phyloP scores from a whole-genome alignment of 2,797 vertebrate genomes.

The Danio jaintianensis region DNA sequence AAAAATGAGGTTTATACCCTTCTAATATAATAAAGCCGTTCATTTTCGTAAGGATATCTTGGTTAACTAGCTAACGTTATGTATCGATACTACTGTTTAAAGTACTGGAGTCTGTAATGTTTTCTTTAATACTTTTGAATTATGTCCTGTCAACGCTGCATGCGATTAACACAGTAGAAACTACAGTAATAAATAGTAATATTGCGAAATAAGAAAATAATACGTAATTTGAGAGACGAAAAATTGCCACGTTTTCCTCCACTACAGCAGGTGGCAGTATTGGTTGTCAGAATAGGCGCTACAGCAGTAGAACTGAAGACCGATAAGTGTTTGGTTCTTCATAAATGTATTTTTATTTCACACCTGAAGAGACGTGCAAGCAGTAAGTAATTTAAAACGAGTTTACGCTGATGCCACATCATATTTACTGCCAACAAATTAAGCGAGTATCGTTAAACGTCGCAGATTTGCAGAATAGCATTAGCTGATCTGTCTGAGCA shows the following conservation, averaged over 20 bases:
- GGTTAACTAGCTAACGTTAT: no score
- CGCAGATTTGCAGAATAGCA: neutral
- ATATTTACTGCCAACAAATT: neutral
- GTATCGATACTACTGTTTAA: no score
- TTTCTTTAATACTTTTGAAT: no score
- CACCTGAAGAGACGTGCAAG: neutral
- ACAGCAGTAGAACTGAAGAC: neutral
- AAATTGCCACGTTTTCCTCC: neutral
- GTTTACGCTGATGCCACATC: neutral
- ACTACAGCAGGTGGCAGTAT: constrained; percentile 15
- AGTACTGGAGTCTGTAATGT: no score
- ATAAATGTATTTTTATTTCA: constrained; percentile 33
- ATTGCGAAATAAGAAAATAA: neutral
- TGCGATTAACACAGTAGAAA: neutral
- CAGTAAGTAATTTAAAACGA: constrained; percentile 27
- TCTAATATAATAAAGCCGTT: no score
- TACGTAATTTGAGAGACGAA: neutral
- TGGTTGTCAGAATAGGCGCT: neutral
- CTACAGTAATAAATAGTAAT: neutral
- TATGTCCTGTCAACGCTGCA: neutral
- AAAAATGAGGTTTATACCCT: no score
- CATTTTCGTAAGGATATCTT: no score
- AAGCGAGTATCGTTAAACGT: neutral
- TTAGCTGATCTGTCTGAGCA: neutral
- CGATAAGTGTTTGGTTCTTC: neutral